Conservation (phyloP, 1,140 invertebrate species). For the Drosophila sproati region DNA sequence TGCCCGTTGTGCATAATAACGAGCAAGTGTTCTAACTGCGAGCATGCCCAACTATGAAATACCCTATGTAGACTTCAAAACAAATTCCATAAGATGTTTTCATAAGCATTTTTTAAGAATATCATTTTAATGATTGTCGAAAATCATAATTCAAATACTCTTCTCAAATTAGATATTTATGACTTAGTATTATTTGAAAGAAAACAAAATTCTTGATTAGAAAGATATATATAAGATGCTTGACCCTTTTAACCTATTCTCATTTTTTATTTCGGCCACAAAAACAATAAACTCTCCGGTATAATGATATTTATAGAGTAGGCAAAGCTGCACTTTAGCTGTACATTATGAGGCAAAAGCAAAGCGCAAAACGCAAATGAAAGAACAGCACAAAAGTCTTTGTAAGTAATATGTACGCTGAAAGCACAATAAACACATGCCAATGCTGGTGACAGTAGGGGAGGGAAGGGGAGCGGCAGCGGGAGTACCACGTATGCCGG, state of each 20-base stretch:
- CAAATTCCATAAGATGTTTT: neutral
- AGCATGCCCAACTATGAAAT: neutral
- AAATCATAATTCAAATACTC: no score
- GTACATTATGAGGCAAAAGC: conserved; percentile 64
- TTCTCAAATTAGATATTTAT: no score
- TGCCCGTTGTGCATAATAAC: conserved; percentile 68
- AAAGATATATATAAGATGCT: no score
- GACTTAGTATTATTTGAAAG: no score
- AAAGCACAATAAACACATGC: conserved; percentile 58
- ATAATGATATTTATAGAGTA: neutral
- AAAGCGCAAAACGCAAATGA: conserved; percentile 42
- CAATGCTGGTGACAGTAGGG: neutral
- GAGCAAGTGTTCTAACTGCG: neutral
- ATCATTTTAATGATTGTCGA: no score
- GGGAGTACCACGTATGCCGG: conserved; percentile 12
- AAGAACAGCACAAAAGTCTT: conserved; percentile 66
- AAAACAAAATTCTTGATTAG: no score
- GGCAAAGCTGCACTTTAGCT: conserved; percentile 52
- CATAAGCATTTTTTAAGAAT: no score
- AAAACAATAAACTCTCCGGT: conserved; percentile 1
- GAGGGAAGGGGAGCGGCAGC: neutral
- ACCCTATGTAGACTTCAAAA: neutral
- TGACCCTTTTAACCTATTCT: no score
- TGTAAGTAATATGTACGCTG: conserved; percentile 78
- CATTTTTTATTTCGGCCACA: no score